Percentiles rank a stretch among this genome's conserved stretches.
Conservation (phyloP, 2,888 invertebrate species). For the Amaurobius ferox region DNA sequence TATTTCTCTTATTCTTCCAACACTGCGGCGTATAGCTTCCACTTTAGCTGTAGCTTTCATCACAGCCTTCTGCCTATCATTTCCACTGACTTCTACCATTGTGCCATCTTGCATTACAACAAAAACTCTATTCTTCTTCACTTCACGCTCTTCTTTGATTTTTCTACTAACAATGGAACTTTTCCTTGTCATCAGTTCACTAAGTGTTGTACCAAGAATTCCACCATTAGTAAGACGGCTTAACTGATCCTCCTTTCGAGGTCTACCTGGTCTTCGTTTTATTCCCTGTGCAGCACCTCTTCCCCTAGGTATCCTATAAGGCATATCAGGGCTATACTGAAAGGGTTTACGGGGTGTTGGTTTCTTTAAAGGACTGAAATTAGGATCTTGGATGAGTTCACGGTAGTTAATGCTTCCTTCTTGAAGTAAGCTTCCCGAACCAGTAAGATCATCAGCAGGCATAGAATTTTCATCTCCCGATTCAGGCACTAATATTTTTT, state of each 20-base stretch:
- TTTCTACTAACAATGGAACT: conserved; percentile 66
- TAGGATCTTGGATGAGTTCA: conserved; percentile 59
- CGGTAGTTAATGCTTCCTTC: conserved; percentile 55
- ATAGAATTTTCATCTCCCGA: conserved; percentile 60
- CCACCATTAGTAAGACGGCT: conserved; percentile 62
- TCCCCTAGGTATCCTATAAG: conserved; percentile 47
- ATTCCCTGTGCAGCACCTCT: conserved; percentile 38
- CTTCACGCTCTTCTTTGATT: conserved; percentile 63
- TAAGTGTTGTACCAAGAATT: conserved; percentile 47
- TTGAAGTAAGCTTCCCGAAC: conserved; percentile 16
- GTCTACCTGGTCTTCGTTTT: conserved; percentile 61
- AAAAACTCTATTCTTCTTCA: conserved; percentile 72
- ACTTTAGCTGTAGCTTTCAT: conserved; percentile 72
- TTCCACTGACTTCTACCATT: conserved; percentile 73
- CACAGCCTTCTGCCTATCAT: conserved; percentile 71
- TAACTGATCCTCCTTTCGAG: conserved; percentile 62
- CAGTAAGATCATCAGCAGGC: conserved; percentile 25
- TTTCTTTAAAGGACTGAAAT: conserved; percentile 53
- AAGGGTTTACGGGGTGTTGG: conserved; percentile 28
- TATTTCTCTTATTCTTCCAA: conserved; percentile 68
- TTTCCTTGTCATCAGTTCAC: conserved; percentile 62
- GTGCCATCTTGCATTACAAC: conserved; percentile 73
- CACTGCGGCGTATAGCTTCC: conserved; percentile 66
- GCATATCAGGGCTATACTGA: conserved; percentile 31
- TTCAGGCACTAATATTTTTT: conserved; percentile 47